Conservation (phyloP, 1,140 invertebrate species). For the Trypoxylus dichotomus region DNA sequence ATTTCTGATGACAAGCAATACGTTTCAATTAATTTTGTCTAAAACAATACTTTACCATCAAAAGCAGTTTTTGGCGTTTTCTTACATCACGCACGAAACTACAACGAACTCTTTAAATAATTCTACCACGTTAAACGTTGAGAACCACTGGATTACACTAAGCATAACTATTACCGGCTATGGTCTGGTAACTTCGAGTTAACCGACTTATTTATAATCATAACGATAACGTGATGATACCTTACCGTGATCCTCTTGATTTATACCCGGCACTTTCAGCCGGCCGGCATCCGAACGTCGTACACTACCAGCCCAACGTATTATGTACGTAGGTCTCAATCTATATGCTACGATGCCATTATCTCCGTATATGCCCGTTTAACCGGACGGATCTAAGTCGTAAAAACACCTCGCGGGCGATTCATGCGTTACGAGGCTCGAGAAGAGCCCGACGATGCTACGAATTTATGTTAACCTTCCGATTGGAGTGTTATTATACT, state of each 20-base stretch:
- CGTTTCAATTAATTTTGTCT: too few relatives aligned
- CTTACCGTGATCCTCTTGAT: not conserved
- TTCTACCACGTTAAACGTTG: not conserved
- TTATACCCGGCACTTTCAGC: not conserved
- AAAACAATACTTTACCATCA: too few relatives aligned
- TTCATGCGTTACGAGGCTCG: not conserved
- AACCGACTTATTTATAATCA: conserved; percentile 3
- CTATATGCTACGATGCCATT: not conserved
- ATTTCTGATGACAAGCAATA: too few relatives aligned
- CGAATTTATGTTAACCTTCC: not conserved
- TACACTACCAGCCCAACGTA: not conserved
- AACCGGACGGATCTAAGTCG: not conserved
- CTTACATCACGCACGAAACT: not conserved
- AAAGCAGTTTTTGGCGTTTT: too few relatives aligned
- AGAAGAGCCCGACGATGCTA: not conserved
- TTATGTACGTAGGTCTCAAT: not conserved
- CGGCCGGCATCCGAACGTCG: not conserved
- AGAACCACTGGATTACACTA: not conserved
- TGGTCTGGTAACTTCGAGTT: not conserved
- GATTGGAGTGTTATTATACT: not conserved
- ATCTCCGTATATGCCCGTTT: not conserved
- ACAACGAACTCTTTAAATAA: not conserved
- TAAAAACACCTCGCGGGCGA: not conserved
- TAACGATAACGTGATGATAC: conserved; percentile 6
- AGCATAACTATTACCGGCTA: not conserved